Evolutionary conservation across 2,888 invertebrate genomes (phyloP).

Genomic region (Myathropa florea): DNA sequence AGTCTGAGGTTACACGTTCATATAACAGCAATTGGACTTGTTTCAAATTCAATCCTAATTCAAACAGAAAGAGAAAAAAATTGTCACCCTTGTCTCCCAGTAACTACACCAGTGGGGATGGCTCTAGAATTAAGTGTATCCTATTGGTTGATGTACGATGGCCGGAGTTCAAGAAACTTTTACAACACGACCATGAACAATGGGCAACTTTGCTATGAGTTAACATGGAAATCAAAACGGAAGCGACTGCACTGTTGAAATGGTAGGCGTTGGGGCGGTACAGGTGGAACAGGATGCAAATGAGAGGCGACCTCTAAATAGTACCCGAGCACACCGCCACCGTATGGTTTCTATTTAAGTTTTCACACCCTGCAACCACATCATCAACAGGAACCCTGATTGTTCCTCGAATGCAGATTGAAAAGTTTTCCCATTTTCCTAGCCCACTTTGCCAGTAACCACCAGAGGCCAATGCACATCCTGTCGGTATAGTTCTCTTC

Average conservation of each 20-base stretch:
- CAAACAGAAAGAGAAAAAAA: neutral
- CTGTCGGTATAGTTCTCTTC: constrained; percentile 34
- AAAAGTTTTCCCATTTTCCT: constrained; percentile 57
- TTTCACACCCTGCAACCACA: constrained; percentile 49
- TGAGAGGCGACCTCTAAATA: constrained; percentile 20
- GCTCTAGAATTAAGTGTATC: neutral
- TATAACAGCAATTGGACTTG: neutral
- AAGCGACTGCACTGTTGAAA: neutral
- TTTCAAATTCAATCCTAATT: neutral
- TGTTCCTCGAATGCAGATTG: constrained; percentile 50
- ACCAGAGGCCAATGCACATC: constrained; percentile 49
- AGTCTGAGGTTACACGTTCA: neutral
- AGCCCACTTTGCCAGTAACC: constrained; percentile 42
- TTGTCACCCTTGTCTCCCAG: neutral
- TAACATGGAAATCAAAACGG: neutral
- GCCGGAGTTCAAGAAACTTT: neutral
- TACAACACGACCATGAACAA: neutral
- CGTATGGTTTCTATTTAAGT: constrained; percentile 29
- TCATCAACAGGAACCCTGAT: constrained; percentile 52
- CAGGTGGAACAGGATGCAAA: neutral
- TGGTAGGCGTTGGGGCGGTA: neutral
- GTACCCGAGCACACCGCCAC: neutral
- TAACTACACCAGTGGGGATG: neutral
- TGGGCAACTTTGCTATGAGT: neutral
- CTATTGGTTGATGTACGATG: neutral